Percentiles rank a stretch among this genome's conserved stretches.
phyloP scores from a whole-genome alignment of 2,888 invertebrate species.

The Platerodrilus igneus region DNA sequence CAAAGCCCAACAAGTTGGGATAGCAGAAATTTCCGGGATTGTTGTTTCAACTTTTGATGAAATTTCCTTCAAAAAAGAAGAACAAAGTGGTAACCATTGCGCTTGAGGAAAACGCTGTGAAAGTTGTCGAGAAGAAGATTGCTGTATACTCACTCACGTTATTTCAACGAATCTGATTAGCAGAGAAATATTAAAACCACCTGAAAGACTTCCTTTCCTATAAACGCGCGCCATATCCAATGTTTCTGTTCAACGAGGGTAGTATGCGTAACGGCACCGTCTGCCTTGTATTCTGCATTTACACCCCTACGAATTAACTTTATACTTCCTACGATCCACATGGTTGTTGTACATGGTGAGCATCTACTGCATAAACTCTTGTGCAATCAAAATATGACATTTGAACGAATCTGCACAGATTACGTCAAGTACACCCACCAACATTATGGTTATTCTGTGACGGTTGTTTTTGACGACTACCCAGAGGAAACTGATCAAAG shows the following conservation, averaged over 20 bases:
- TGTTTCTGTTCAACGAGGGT: constrained; percentile 4
- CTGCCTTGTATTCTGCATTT: constrained; percentile 4
- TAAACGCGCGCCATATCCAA: neutral
- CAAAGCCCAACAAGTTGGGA: constrained; percentile 3
- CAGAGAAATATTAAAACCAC: neutral
- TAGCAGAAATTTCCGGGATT: constrained; percentile 1
- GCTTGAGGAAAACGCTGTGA: constrained; percentile 3
- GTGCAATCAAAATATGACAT: constrained; percentile 4
- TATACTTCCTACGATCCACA: neutral
- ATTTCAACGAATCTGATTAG: constrained; percentile 4
- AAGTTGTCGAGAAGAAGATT: no score
- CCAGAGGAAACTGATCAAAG: neutral
- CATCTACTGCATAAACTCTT: no score
- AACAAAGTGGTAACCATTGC: constrained; percentile 3
- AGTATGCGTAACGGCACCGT: constrained; percentile 5
- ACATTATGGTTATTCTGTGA: constrained; percentile 3
- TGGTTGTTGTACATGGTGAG: constrained; percentile 4
- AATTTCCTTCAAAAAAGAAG: constrained; percentile 4
- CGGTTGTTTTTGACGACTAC: constrained; percentile 6
- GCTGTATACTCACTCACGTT: no score
- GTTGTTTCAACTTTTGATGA: constrained; percentile 4
- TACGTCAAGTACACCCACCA: constrained; percentile 5
- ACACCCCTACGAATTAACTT: neutral
- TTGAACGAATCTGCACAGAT: constrained; percentile 2
- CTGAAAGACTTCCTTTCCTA: constrained; percentile 2